These are phyloP conservation scores for Mionectes macconnelli DNA, from an alignment of 2,113 vertebrate species.

Conservation along the genomic window DNA sequence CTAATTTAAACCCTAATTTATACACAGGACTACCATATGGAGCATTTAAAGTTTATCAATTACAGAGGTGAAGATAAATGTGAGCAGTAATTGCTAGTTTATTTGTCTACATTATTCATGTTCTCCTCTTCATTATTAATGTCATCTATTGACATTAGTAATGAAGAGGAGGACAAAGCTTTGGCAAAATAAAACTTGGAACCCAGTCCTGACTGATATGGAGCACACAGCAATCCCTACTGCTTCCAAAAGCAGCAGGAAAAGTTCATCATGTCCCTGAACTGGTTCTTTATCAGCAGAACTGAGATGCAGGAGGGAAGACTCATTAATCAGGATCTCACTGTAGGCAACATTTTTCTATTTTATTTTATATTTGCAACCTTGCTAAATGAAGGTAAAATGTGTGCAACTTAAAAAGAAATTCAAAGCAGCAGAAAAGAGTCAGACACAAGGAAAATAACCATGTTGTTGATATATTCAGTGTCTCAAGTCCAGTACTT, in stretches of 20 bases:
- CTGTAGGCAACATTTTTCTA: neutral
- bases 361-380: neutral
- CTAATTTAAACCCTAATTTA: neutral
- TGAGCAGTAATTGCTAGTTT: neutral
- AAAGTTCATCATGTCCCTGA: neutral
- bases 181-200: neutral
- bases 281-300: neutral
- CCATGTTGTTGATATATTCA: neutral
- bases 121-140: conserved; percentile 1
- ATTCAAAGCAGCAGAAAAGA: neutral
- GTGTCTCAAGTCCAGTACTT: neutral
- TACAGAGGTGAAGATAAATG: conserved; percentile 6
- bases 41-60: neutral
- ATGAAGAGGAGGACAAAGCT: neutral
- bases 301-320: neutral
- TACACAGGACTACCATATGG: neutral
- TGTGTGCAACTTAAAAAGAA: neutral
- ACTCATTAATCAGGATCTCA: neutral
- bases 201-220: neutral
- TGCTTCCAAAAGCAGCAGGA: neutral
- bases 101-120: neutral
- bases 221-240: neutral
- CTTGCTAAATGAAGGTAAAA: neutral
- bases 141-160: neutral
- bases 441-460: neutral